Percentiles rank a stretch among this genome's conserved stretches.
phyloP scores from a whole-genome alignment of 2,888 invertebrate species.

The Tetropium fuscum region DNA sequence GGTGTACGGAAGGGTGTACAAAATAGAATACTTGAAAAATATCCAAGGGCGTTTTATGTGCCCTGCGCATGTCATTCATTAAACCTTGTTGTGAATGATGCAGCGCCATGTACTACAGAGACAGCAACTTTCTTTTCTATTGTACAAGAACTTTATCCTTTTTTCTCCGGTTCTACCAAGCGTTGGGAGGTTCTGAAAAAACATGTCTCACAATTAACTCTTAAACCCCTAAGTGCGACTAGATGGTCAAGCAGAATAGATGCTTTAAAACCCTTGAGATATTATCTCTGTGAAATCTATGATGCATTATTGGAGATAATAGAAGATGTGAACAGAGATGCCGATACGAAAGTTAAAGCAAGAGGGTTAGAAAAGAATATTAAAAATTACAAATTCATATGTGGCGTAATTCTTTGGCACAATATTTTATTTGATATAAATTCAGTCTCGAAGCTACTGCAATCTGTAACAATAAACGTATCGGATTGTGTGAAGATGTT shows the following conservation, averaged over 20 bases:
- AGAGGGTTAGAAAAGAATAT: constrained; percentile 35
- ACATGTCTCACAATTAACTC: too few relatives aligned
- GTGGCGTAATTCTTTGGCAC: constrained; percentile 31
- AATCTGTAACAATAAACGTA: constrained; percentile 40
- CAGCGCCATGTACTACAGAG: constrained; percentile 25
- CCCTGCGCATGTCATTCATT: neutral
- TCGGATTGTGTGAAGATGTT: constrained; percentile 34
- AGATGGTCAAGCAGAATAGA: too few relatives aligned
- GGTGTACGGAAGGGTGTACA: too few relatives aligned
- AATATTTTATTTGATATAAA: constrained; percentile 38
- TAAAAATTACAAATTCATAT: constrained; percentile 37
- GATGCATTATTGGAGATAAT: constrained; percentile 32
- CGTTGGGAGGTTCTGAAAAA: too few relatives aligned
- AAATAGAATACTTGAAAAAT: too few relatives aligned
- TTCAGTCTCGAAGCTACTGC: constrained; percentile 37
- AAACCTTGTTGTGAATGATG: neutral
- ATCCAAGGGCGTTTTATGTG: too few relatives aligned
- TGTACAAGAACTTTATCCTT: constrained; percentile 34
- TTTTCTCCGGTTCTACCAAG: too few relatives aligned
- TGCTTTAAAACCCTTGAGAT: too few relatives aligned
- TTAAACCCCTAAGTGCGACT: too few relatives aligned
- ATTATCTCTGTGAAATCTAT: too few relatives aligned
- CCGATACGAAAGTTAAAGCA: constrained; percentile 34
- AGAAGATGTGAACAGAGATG: constrained; percentile 12
- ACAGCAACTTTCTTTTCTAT: constrained; percentile 25